These are phyloP conservation scores for Vollenhovia emeryi DNA, from an alignment of 1,140 invertebrate species.

Conservation along the genomic window DNA sequence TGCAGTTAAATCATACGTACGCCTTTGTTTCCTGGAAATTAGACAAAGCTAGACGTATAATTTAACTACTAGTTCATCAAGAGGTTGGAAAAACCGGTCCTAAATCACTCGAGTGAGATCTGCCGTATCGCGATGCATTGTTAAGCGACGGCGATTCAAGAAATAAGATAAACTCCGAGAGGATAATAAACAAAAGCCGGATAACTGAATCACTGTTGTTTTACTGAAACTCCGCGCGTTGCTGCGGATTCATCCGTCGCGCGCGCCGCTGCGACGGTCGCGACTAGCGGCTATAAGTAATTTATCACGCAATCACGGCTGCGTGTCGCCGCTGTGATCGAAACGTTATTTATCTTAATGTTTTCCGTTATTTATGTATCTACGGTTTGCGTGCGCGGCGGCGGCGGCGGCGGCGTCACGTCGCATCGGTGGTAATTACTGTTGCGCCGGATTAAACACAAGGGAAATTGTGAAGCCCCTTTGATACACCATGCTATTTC, in stretches of 20 bases:
- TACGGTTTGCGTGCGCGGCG: neutral
- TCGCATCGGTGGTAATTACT: conserved; percentile 46
- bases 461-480: conserved; percentile 17
- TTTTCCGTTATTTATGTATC: conserved; percentile 56
- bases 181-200: conserved; percentile 34
- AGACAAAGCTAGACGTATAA: too few relatives aligned
- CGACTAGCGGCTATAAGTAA: conserved; percentile 22
- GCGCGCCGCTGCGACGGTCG: conserved; percentile 3
- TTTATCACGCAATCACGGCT: conserved; percentile 51
- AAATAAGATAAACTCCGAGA: conserved; percentile 7
- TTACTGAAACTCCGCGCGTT: neutral
- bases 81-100: too few relatives aligned
- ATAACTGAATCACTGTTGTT: conserved; percentile 45
- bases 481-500: conserved; percentile 34
- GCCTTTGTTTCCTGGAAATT: too few relatives aligned
- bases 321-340: conserved; percentile 39
- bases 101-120: neutral
- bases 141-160: neutral
- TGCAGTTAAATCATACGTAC: too few relatives aligned
- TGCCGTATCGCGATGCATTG: neutral
- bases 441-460: conserved; percentile 49
- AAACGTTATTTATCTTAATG: conserved; percentile 58
- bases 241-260: neutral
- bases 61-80: too few relatives aligned
- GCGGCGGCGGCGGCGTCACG: neutral